Evolutionary conservation across 2,888 invertebrate species (phyloP), one percentile per base, ranked within the genome.

Genomic region (Anoplius nigerrimus): DNA sequence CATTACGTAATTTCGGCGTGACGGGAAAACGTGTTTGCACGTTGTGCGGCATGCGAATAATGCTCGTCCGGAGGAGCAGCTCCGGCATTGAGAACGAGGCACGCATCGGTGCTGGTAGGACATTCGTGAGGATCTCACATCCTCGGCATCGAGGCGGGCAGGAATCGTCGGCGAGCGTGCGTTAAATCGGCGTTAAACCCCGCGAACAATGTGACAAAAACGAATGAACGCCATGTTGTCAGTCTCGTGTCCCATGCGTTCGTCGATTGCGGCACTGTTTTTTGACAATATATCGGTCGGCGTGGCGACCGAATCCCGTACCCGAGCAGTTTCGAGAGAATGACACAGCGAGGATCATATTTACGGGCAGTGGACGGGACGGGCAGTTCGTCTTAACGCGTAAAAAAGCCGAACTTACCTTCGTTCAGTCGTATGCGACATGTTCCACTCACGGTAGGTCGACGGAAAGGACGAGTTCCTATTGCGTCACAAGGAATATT

Each of bases 381-480:
- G 57, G 24, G 59, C 58, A 21, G 43, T 51, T 56, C 18, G 53
- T 51, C 46, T 66, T 74, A 72, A 70, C 42, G 45, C 21, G 53
- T 58, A 85, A 87, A 89, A 90, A 90, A 89, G 86, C 83, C 79
- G 83, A 89, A 92, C 93, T 94, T 93, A 94, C 95, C 94, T 93
- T 92, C 93, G 92, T 91, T 95, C 94, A 90, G 92, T 91, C 90
- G 93, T 92, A 92, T 92, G 93, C 91, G 95, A 95, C 95, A 95
- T 95, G 93, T 93, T 94, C 92, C 92, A 93, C 92, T 93, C 92
- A 92, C 92, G 92, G 92, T 92, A 91, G 92, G 92, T 92, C 92
- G 92, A 92, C 92, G 92, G 93, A 93, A 94, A 94, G 92, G 91
- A 86, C 84, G 87, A 87, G 77, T 84, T 83, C 81, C 83, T 83